These are phyloP conservation scores for Drosophila robusta DNA, from an alignment of 2,888 invertebrate genomes.

Conservation along the genomic window DNA sequence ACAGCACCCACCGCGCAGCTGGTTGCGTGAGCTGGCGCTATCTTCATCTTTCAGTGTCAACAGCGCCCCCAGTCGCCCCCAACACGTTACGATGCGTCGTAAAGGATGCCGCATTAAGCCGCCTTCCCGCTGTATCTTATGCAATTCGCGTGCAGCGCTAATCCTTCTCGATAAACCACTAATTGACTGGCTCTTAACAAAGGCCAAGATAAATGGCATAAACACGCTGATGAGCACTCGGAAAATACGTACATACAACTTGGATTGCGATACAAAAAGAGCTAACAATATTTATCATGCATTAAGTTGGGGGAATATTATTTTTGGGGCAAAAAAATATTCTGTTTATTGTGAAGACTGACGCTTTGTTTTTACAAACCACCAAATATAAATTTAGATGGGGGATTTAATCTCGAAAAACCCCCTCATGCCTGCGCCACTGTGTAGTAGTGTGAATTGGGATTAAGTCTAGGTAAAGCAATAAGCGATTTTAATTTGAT, in stretches of 20 bases:
- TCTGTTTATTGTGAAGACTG: too few species aligned
- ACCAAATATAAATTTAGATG: too few species aligned
- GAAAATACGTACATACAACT: neutral
- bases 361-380: too few species aligned
- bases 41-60: conserved; percentile 76
- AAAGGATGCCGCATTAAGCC: conserved; percentile 41
- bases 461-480: too few species aligned
- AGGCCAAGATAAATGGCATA: conserved; percentile 26
- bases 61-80: conserved; percentile 28
- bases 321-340: too few species aligned
- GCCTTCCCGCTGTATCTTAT: conserved; percentile 37
- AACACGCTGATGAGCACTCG: neutral
- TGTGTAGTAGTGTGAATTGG: too few species aligned
- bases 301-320: too few species aligned
- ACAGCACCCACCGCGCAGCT: conserved; percentile 49
- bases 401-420: too few species aligned
- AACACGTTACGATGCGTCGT: neutral
- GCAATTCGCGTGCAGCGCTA: conserved; percentile 36
- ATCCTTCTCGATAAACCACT: conserved; percentile 36
- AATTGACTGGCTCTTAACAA: conserved; percentile 26
- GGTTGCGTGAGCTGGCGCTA: conserved; percentile 64
- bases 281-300: too few species aligned
- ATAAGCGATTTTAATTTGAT: too few species aligned
- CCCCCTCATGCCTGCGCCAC: too few species aligned
- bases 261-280: too few species aligned